Conservation (phyloP, 2,113 vertebrate species). For the Lampris megalopsis region DNA sequence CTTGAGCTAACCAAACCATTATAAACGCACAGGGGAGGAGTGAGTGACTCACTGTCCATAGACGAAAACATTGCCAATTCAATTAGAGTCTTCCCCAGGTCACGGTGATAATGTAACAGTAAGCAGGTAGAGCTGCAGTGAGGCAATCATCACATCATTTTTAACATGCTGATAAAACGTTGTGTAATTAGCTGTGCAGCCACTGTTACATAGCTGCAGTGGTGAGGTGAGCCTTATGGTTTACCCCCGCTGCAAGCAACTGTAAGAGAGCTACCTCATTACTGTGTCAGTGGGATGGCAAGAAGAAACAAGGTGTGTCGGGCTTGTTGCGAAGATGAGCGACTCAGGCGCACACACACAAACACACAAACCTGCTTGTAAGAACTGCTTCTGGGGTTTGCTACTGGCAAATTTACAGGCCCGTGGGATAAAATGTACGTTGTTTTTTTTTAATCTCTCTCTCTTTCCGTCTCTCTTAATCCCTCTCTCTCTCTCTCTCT, state of each 20-base stretch:
- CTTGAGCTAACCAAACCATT: conserved; percentile 13
- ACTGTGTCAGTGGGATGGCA: conserved; percentile 24
- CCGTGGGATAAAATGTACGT: conserved; percentile 49
- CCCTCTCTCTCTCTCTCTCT: conserved; percentile 6
- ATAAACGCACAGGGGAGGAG: conserved; percentile 26
- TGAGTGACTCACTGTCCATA: background rate
- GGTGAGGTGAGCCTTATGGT: conserved; percentile 50
- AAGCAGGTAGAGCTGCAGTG: background rate
- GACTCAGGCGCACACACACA: background rate
- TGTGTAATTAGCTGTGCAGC: conserved; percentile 52
- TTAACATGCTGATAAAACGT: conserved; percentile 38
- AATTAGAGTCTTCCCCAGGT: conserved; percentile 35
- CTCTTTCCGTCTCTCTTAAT: background rate
- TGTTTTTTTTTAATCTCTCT: conserved; percentile 41
- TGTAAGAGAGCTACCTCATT: conserved; percentile 26
- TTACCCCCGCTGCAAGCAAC: conserved; percentile 30
- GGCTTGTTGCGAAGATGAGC: conserved; percentile 7
- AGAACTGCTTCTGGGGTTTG: conserved; percentile 30
- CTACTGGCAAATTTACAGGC: conserved; percentile 23
- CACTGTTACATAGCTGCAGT: conserved; percentile 13
- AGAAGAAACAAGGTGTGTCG: conserved; percentile 18
- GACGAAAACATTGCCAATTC: conserved; percentile 11
- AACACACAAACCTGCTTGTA: conserved; percentile 15
- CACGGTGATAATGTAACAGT: conserved; percentile 41
- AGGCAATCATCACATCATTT: conserved; percentile 20